phyloP scores from a whole-genome alignment of 2,113 vertebrate species.

The Atrichornis clamosus region DNA sequence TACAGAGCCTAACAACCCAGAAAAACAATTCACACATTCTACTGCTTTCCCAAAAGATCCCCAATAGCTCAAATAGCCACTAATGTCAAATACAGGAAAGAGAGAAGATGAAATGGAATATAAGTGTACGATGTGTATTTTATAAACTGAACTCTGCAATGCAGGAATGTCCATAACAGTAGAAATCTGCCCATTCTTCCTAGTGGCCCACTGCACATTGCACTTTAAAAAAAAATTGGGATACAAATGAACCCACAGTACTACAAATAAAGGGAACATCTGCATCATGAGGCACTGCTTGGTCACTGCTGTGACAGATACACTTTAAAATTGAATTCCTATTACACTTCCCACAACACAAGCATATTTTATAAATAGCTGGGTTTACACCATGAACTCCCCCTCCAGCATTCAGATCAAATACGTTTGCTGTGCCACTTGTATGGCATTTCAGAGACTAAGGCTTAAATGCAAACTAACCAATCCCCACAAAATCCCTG shows the following conservation, averaged over 20 bases:
- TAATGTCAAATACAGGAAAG: background rate
- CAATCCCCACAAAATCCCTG: background rate
- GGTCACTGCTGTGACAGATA: background rate
- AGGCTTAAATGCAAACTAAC: background rate
- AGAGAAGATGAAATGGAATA: background rate
- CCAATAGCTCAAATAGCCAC: background rate
- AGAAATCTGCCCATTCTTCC: background rate
- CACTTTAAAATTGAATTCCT: background rate
- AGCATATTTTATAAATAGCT: background rate
- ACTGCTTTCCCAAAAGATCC: background rate
- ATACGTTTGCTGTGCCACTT: background rate
- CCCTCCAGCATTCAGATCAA: background rate
- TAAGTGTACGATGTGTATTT: accelerated
- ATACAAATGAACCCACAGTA: background rate
- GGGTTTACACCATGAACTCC: background rate
- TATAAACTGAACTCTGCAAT: background rate
- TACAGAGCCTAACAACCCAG: background rate
- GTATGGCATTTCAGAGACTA: background rate
- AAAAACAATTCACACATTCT: background rate
- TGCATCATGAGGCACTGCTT: background rate
- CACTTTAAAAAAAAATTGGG: no score
- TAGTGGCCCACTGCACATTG: background rate
- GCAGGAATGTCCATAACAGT: background rate
- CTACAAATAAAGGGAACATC: background rate
- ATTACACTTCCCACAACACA: background rate